Evolutionary conservation across 2,888 invertebrate species (phyloP).

Genomic region (Megalurothrips usitatus): DNA sequence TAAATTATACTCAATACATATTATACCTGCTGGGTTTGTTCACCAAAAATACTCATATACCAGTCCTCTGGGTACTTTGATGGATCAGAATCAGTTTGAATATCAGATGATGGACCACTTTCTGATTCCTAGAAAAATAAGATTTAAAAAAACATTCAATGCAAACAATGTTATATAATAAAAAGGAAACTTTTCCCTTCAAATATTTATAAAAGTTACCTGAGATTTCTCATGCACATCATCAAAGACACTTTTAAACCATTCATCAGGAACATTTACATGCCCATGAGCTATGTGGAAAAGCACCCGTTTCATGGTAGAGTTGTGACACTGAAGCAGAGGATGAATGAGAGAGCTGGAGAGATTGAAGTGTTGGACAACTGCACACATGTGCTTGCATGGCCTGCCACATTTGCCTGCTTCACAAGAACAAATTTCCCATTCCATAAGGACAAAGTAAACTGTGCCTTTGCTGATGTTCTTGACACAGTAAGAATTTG

Average conservation of each 20-base stretch:
- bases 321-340: background rate
- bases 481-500: constrained; percentile 3
- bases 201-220: no score
- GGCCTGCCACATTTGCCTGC: background rate
- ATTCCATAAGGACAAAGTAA: background rate
- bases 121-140: no score
- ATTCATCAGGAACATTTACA: background rate
- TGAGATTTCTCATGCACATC: background rate
- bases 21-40: no score
- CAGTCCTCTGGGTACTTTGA: no score
- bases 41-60: no score
- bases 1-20: no score
- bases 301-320: background rate
- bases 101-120: no score
- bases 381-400: background rate
- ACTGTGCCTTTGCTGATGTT: background rate
- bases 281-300: background rate
- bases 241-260: background rate
- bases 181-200: no score
- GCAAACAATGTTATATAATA: no score
- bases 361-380: background rate
- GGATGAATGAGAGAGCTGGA: background rate
- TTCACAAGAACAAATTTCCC: background rate
- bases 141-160: no score
- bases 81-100: no score